A percentile compares a stretch with the other conserved stretches of the same genome.
Evolutionary conservation across 2,888 invertebrate genomes (phyloP).

Genomic region (Rhogogaster chlorosoma): DNA sequence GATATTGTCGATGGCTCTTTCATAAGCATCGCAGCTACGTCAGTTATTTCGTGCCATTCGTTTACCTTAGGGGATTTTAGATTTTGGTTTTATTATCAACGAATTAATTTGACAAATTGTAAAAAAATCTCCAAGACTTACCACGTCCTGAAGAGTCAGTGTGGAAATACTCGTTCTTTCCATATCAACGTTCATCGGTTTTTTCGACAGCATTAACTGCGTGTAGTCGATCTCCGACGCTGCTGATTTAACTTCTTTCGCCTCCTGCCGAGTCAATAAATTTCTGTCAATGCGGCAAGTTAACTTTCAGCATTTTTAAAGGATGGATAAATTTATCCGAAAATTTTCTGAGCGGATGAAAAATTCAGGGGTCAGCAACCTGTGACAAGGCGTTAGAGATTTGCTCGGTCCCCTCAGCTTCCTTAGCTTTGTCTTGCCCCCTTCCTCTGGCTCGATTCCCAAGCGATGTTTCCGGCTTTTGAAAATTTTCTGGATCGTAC

Average conservation of each 20-base stretch:
- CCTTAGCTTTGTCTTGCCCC: not conserved
- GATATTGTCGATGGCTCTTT: slow-evolving; percentile 67
- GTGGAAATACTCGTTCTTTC: slow-evolving; percentile 70
- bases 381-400: not conserved
- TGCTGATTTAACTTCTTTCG: slow-evolving; percentile 15
- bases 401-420: not conserved
- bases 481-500: slow-evolving; percentile 74
- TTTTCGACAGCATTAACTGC: slow-evolving; percentile 54
- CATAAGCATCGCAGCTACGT: slow-evolving; percentile 70
- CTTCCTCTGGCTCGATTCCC: not conserved
- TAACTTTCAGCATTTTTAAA: too few species aligned
- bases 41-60: slow-evolving; percentile 74
- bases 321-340: not conserved
- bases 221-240: slow-evolving; percentile 53
- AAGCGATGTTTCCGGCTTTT: not conserved
- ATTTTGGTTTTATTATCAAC: not conserved
- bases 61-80: slow-evolving; percentile 64
- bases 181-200: slow-evolving; percentile 56
- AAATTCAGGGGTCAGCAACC: not conserved
- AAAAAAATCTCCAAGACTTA: slow-evolving; percentile 59
- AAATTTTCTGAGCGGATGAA: not conserved
- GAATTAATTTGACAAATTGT: not conserved
- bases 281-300: not conserved
- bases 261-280: not conserved
- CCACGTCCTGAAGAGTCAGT: slow-evolving; percentile 70